These are phyloP conservation scores for Euwallacea similis DNA, from an alignment of 1,140 invertebrate species.

Conservation along the genomic window DNA sequence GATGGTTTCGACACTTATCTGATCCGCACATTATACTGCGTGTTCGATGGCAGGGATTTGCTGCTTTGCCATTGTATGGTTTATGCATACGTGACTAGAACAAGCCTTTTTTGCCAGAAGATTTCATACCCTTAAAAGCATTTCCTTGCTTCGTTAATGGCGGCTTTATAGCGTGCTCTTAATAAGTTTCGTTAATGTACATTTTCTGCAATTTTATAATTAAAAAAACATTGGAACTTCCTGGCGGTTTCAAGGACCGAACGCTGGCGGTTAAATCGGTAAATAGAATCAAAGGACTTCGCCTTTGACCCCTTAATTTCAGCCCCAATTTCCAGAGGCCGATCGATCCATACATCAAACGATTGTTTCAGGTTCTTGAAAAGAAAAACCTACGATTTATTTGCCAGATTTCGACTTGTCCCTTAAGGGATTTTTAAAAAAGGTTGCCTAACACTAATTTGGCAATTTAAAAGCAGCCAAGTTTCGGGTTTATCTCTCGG, in stretches of 20 bases:
- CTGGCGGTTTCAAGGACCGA: not conserved
- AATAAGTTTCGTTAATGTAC: not conserved
- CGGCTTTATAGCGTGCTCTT: not conserved
- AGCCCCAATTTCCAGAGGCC: not conserved
- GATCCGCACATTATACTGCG: too few species aligned
- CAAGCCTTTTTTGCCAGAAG: too few species aligned
- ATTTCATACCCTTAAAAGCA: too few species aligned
- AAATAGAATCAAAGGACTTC: too few species aligned
- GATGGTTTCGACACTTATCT: too few species aligned
- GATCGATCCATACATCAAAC: slow-evolving; percentile 23
- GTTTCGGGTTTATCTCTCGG: not conserved
- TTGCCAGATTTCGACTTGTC: slow-evolving; percentile 25
- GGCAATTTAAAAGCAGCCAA: slow-evolving; percentile 30
- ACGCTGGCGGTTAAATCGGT: not conserved
- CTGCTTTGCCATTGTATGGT: too few species aligned
- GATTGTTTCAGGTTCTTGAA: slow-evolving; percentile 18
- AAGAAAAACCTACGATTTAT: slow-evolving; percentile 27
- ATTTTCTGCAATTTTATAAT: slow-evolving; percentile 6
- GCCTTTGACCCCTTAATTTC: not conserved
- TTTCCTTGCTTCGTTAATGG: too few species aligned
- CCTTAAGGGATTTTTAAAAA: slow-evolving; percentile 31
- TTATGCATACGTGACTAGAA: too few species aligned
- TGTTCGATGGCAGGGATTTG: too few species aligned
- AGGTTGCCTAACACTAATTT: slow-evolving; percentile 28
- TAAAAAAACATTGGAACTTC: not conserved